Conservation (phyloP, 2,888 invertebrate genomes). For the Shargacucullia verbasci region DNA sequence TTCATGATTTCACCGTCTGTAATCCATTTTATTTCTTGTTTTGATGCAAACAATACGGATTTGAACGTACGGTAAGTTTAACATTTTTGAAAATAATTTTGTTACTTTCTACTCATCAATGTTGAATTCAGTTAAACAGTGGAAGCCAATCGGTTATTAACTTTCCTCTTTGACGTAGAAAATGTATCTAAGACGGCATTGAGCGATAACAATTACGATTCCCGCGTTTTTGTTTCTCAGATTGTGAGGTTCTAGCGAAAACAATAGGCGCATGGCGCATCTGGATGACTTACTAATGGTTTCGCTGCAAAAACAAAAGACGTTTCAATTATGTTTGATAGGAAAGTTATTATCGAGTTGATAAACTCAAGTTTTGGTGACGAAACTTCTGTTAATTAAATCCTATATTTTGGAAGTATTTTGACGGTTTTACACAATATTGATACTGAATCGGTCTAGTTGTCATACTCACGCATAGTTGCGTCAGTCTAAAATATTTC, state of each 20-base stretch:
- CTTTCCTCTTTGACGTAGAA: conserved; percentile 77
- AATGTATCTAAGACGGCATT: conserved; percentile 67
- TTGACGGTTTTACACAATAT: not conserved
- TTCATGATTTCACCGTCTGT: conserved; percentile 66
- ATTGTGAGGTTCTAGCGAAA: conserved; percentile 60
- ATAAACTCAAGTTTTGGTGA: conserved; percentile 24
- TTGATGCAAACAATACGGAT: conserved; percentile 74
- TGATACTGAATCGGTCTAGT: not conserved
- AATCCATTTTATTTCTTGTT: conserved; percentile 71
- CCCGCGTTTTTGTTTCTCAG: conserved; percentile 73
- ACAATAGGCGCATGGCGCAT: conserved; percentile 66
- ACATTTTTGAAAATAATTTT: conserved; percentile 41
- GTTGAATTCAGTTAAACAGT: conserved; percentile 69
- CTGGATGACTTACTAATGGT: conserved; percentile 57
- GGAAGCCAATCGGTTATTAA: conserved; percentile 71
- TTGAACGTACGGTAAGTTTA: conserved; percentile 74
- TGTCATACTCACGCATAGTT: conserved; percentile 8
- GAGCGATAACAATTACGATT: conserved; percentile 71
- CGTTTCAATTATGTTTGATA: conserved; percentile 62
- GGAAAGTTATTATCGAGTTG: conserved; percentile 54
- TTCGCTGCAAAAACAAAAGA: conserved; percentile 58
- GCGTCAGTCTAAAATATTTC: not conserved
- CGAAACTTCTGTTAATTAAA: not conserved
- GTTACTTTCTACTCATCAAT: conserved; percentile 69
- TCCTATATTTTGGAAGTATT: not conserved